Conservation (phyloP, 23 tunicate genomes). For the Oikopleura albicans region DNA sequence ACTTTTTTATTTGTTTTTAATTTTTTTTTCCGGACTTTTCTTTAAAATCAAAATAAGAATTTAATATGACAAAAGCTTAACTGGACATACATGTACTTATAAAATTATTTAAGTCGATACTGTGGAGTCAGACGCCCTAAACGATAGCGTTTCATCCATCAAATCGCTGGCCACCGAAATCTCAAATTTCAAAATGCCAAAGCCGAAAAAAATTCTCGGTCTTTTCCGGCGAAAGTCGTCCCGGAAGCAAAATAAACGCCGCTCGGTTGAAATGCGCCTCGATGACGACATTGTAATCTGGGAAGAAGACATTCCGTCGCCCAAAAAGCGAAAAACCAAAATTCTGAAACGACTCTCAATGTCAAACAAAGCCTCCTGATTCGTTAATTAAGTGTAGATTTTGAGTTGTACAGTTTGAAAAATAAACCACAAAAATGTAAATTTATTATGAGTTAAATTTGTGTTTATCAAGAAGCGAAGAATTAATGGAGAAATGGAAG, state of each 20-base stretch:
- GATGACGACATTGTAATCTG: not conserved
- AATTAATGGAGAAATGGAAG: no score
- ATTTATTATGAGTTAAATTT: no score
- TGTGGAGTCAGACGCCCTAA: not conserved
- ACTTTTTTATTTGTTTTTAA: no score
- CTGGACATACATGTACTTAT: no score
- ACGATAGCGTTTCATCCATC: not conserved
- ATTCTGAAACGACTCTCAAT: not conserved
- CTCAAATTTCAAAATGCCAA: not conserved
- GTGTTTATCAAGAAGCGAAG: no score
- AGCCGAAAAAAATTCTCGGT: not conserved
- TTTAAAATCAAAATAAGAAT: no score
- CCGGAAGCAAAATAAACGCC: not conserved
- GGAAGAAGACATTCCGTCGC: not conserved
- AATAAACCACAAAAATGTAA: no score
- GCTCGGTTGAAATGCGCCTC: not conserved
- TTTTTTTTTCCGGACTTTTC: no score
- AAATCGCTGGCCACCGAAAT: not conserved
- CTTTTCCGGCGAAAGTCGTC: not conserved
- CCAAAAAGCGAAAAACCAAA: not conserved
- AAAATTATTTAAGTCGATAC: no score
- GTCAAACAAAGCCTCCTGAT: not conserved
- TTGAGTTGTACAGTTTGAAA: no score
- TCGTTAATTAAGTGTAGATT: no score
- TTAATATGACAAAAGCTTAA: no score